Evolutionary conservation across 2,888 invertebrate genomes (phyloP).

Genomic region (Drosophila koepferae): DNA sequence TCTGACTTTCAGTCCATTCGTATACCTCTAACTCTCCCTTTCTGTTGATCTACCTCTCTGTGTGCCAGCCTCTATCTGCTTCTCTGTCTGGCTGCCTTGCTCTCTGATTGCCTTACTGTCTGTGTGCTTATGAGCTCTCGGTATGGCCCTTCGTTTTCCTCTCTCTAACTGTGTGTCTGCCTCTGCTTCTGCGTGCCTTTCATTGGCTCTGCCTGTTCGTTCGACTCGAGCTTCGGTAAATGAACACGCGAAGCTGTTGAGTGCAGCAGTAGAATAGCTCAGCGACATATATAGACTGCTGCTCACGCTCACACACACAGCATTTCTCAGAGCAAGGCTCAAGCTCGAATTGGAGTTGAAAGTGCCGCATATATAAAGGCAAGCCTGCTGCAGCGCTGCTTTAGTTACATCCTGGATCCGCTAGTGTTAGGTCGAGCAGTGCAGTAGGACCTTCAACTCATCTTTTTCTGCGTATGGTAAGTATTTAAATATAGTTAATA

Average conservation of each 20-base stretch:
- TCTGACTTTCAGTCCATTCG: background rate
- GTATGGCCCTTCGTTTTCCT: background rate
- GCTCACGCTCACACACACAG: background rate
- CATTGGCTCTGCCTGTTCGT: no score
- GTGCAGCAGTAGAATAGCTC: background rate
- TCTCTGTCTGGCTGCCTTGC: background rate
- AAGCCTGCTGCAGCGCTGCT: background rate
- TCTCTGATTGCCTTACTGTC: background rate
- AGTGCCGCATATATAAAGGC: background rate
- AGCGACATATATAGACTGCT: background rate
- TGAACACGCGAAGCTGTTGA: no score
- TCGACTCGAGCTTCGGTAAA: no score
- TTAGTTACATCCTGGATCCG: background rate
- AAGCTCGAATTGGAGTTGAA: background rate
- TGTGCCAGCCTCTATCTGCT: background rate
- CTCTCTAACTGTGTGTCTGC: background rate
- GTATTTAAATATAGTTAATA: background rate
- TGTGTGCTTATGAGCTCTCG: background rate
- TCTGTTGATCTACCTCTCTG: background rate
- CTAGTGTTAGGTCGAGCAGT: background rate
- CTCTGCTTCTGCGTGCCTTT: background rate
- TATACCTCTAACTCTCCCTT: background rate
- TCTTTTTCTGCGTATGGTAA: background rate
- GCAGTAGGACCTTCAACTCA: no score
- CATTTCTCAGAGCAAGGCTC: background rate